phyloP scores from a whole-genome alignment of 1,140 invertebrate species.

The Pristionchus pacificus region DNA sequence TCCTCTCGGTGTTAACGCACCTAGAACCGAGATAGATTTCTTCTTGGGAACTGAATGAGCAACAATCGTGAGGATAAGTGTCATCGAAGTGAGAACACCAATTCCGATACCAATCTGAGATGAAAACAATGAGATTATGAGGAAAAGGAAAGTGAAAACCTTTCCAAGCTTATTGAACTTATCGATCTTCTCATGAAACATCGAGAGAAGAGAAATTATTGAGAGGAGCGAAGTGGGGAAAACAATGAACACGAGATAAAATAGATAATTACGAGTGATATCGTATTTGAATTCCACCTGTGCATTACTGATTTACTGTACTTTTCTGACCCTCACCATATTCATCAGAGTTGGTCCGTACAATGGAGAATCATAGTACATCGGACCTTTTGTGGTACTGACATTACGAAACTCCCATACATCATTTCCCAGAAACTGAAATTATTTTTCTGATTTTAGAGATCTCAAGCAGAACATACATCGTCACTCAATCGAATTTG shows the following conservation, averaged over 20 bases:
- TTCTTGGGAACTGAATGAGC: background rate
- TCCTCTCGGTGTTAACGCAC: background rate
- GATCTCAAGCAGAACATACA: no score
- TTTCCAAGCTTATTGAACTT: background rate
- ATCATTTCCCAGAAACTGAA: no score
- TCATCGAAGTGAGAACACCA: background rate
- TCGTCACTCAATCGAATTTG: no score
- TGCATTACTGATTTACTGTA: no score
- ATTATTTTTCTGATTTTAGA: no score
- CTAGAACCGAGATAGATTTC: background rate
- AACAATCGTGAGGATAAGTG: background rate
- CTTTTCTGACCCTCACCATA: no score
- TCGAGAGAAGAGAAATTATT: background rate
- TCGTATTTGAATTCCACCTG: background rate
- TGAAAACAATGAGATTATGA: background rate
- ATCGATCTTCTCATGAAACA: background rate
- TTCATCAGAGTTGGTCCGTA: no score
- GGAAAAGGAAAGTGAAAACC: background rate
- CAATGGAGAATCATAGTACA: no score
- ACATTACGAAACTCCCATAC: no score
- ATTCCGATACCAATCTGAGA: background rate
- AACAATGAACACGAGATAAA: background rate
- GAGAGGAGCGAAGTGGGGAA: background rate
- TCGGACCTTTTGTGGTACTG: no score
- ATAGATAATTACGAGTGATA: background rate